Base-by-base conservation (phyloP, 1,140 invertebrate genomes). In the Notospermus geniculatus region DNA sequence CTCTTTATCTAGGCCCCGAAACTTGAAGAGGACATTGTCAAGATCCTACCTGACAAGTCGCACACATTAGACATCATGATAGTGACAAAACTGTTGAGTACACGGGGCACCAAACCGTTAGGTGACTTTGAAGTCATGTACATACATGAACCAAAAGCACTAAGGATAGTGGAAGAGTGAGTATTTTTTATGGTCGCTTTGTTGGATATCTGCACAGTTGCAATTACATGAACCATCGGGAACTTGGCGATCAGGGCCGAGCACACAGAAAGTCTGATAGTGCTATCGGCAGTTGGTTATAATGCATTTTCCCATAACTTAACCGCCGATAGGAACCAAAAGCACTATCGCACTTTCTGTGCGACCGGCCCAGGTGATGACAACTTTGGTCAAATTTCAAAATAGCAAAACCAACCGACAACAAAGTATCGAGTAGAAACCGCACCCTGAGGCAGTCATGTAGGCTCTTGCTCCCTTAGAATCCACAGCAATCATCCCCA, bases 111-210 rank as follows among this genome's bases (percentile, higher is more conserved):
- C 7, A 81, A 83, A 13, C 77, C 74, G 54, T 65, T 84, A 19
- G 83, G 82, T 11, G 80, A 84, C 62, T 84, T 84, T 73, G 83
- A 83, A 69, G 79, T 83, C 2, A 82, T 83, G 59, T 84, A 83
- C 64, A 67, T 83, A 29, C 83, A 79, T 70, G 80, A 84, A 53
- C 82, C 81, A 25, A 63, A 73, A 32, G 77, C 79, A 0, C 71
- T 81, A 19, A 62, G 77, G 57, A 75, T 82, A 29, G 78, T 82
- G 19, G 67, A 83, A 54, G 74, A 80, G 83, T 83, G 73, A 80
- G 82, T 50, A 50, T 7, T 53, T 43, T 67, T 7, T 59, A 67
- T n/a, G 73, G 73, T 43, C 62, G 69, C 53, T 30, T 55, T 27
- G 5, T 2, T 7, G 53, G 17, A 7, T 23, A 25, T 23, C 28